Conservation (phyloP, 2,888 invertebrate genomes). For the Pasiphila rectangulata region DNA sequence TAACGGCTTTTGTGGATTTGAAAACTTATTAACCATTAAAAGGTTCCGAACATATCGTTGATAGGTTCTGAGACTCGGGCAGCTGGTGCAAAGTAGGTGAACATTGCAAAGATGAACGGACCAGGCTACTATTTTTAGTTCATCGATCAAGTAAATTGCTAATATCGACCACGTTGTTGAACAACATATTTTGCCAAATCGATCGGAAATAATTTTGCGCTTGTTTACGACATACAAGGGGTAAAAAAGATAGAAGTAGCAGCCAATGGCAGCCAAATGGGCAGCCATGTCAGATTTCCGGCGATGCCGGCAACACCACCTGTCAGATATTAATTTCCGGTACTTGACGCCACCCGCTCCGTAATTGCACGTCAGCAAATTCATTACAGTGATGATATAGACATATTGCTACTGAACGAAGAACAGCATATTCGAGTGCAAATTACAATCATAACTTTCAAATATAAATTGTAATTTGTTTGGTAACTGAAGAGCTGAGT, state of each 20-base stretch:
- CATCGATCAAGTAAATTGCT: constrained; percentile 48
- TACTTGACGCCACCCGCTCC: constrained; percentile 49
- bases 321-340: constrained; percentile 74
- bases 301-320: constrained; percentile 44
- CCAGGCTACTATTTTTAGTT: constrained; percentile 49
- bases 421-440: constrained; percentile 37
- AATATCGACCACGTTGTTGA: not conserved
- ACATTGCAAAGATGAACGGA: constrained; percentile 32
- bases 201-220: not conserved
- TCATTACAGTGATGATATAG: constrained; percentile 32
- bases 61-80: constrained; percentile 5
- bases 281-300: constrained; percentile 39
- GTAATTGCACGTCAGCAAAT: constrained; percentile 57
- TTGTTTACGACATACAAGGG: not conserved
- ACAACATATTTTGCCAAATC: not conserved
- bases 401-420: constrained; percentile 37
- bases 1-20: constrained; percentile 17
- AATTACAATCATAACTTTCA: constrained; percentile 33
- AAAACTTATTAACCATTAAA: constrained; percentile 16
- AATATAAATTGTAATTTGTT: constrained; percentile 26
- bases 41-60: constrained; percentile 8
- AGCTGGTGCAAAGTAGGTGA: constrained; percentile 20
- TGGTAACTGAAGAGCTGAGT: not conserved
- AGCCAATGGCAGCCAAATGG: constrained; percentile 28
- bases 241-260: not conserved